Base-by-base conservation (phyloP, 2,888 invertebrate genomes). In the Stenoptilia bipunctidactyla region DNA sequence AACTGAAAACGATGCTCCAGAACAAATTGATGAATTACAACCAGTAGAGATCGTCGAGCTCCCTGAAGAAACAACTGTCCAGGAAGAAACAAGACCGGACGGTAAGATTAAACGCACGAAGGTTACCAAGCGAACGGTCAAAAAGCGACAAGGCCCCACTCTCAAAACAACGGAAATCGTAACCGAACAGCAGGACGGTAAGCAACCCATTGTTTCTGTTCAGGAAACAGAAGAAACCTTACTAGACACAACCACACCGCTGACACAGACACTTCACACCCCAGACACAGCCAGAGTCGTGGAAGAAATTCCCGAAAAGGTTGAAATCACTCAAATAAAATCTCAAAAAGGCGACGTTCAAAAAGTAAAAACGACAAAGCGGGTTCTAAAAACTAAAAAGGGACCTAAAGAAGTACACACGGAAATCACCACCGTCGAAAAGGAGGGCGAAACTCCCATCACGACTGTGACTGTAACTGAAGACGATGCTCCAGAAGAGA, bases 371-470 rank as follows among this genome's bases (percentile, higher is more conserved):
- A 66, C 65, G 0, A 82, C 74, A 2, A 85, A 71, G 43, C 77
- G 79, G 1, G 64, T 70, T 2, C 70, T 83, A 1, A 86, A 73
- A 47, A 75, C 75, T 37, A 65, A 59, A 42, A 71, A 66, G 37
- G 84, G 74, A 1, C 55, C 58, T 0, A 79, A 80, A 38, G 58
- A 71, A 43, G 76, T 80, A 48, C 61, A 73, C 20, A 77, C 84
- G 2, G 73, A 73, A 53, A 71, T 70, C 15, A 58, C 70, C 2
- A 82, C 80, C 13, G 60, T 71, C 15, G 62, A 75, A 42, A 66
- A 70, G 40, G 67, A 72, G 5, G 67, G 63, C 15, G 61, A 70
- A 37, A 50, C 48, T 1, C 64, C 69, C 0, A 51, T 63, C 1
- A 66, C 62, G 0, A 67, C 62, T 0, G 56, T 71, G 0, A 39